A percentile compares a stretch with the other conserved stretches of the same genome.
These are phyloP conservation scores for Cyprinodon tularosa DNA, from an alignment of 2,113 vertebrate genomes.

Conservation along the genomic window DNA sequence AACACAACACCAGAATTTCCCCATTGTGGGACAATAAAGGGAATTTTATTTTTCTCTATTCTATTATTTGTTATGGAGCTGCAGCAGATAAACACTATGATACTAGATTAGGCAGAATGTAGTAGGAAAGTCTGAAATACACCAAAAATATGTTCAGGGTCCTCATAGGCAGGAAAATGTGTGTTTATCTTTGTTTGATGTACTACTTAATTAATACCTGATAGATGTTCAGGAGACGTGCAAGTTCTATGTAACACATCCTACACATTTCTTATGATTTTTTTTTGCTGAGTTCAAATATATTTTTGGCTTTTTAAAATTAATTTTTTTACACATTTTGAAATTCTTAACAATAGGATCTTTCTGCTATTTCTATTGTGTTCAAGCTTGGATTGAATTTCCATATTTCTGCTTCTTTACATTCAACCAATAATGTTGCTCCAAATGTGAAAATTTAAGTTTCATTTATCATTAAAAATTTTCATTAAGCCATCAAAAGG, in stretches of 20 bases:
- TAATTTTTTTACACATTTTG: too few species aligned
- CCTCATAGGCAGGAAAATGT: background rate
- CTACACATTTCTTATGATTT: background rate
- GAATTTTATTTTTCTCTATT: too few species aligned
- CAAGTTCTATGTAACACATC: background rate
- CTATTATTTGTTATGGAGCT: background rate
- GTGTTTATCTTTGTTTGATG: background rate
- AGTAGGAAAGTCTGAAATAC: background rate
- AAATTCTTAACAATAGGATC: too few species aligned
- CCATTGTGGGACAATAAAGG: too few species aligned
- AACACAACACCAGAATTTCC: too few species aligned
- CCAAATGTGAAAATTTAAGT: too few species aligned
- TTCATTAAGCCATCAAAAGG: background rate
- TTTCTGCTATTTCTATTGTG: background rate
- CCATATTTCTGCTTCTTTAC: background rate
- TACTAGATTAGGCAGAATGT: background rate
- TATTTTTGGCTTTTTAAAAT: background rate
- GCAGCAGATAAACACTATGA: background rate
- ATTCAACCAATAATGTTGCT: background rate
- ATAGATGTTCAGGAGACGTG: background rate
- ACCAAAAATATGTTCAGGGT: background rate
- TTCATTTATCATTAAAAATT: background rate
- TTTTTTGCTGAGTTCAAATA: background rate
- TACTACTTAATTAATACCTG: background rate
- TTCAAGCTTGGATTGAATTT: background rate